Base-by-base conservation (phyloP, 2,113 vertebrate species). In the Podarcis muralis region DNA sequence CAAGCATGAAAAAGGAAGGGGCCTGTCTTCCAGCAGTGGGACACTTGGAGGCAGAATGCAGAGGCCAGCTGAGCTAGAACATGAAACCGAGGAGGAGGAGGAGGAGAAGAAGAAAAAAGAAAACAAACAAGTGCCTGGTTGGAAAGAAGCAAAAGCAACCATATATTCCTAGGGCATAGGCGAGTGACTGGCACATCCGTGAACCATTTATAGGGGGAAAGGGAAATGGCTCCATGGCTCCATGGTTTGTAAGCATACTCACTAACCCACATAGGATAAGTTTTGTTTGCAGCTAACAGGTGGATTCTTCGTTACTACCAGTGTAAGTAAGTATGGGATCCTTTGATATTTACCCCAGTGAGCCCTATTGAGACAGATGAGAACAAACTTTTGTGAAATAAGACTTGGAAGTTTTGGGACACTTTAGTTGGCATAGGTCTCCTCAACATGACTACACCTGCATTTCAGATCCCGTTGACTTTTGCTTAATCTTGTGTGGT, bases 341-440 rank as follows among this genome's bases (percentile, higher is more conserved):
- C 71, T 72, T 72, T 16, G n/a, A 62, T 62, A 20, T 72, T 68
- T 25, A 23, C 6, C 23, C 18, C 68, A 69, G 11, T 16, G 71
- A 72, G 25, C 5, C 69, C 13, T 32, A 32, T n/a, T 23, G 13
- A 11, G 0, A 0, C 0, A 0, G 3, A 5, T 1, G 11, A 4
- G 32, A 53, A 7, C 1, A 8, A 15, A 20, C 4, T 2, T n/a
- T 15, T 25, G 32, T 81, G 32, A 40, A 75, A 53, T 4, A 43
- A 84, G 57, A 1, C 22, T n/a, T 18, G 81, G 11, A 66, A 27
- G 27, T 57, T 35, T 25, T 7, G 9, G 4, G 7, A 30, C 2
- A 12, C 20, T 65, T 12, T 53, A 40, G 13, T 23, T 32, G 53
- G 32, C 78, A 57, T 5, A 16, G 48, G 13, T 66, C 43, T 27